Base-by-base conservation (phyloP, 2,797 vertebrate species). In the Dicrostonyx torquatus region DNA sequence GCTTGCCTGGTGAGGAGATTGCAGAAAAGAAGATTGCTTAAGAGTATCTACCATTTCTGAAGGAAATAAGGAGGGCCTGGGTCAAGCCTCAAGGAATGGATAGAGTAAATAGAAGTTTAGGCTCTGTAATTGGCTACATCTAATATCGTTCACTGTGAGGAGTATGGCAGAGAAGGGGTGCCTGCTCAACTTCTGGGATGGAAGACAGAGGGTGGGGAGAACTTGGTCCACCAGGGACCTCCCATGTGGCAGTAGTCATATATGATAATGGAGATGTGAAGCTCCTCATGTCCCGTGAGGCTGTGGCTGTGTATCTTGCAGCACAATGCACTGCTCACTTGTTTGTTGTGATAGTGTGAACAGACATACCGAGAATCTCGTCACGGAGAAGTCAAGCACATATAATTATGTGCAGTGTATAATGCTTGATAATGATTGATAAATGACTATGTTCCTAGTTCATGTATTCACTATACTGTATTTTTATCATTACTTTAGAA, bases 341-440 rank as follows among this genome's bases (percentile, higher is more conserved):
- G n/a, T 84, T 76, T 84, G 37, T 84, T 34, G 12, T 77, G 78
- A 64, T 22, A 4, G 5, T 40, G 2, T 75, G 83, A 93, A 45
- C 78, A 89, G 87, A n/a, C 40, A 82, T 45, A 68, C 37, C 1
- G 17, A 48, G 22, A 72, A 31, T 40, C 58, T 66, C 43, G 29
- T 53, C 45, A 43, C 18, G 9, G 5, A 43, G 73, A 83, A 93
- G 85, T 40, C 70, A 75, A 64, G 77, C 55, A 64, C 45, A 26
- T 93, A 82, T 88, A 93, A 88, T 93, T 82, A 93, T 53, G 85
- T 75, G 48, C 12, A 64, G 55, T 53, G 34, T 55, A 64, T 82
- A 88, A 88, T 50, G 66, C 64, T 80, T 34, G 64, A 48, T 80
- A 80, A 87, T 73, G 66, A 89, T 43, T 83, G 37, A 75, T 66